Evolutionary conservation across 2,888 invertebrate species (phyloP), one percentile per base, ranked within the genome.

Genomic region (Andricus quercusramuli): DNA sequence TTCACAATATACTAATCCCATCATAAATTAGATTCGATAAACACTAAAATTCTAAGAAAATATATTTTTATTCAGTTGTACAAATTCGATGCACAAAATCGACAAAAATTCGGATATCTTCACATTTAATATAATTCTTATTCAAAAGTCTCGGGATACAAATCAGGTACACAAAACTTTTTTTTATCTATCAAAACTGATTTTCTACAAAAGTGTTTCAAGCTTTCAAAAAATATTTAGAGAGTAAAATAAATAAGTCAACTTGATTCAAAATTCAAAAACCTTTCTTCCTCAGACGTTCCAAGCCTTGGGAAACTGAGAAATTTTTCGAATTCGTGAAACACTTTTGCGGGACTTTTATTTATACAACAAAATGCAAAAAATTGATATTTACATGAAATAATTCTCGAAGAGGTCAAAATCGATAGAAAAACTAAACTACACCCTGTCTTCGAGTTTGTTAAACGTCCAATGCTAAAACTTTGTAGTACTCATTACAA

Each of bases 371-470:
- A 77, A 74, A 77, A 17, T 47, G 64, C 44, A 47, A 44, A 77
- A 15, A 77, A 59, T 77, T 77, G 59, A 59, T 77, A 29, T 51
- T 74, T 51, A 74, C 74, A 74, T 25, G 20, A 32, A 74, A 44
- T 25, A 29, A 74, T 74, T 74, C 22, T 44, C 22, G 25, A 22
- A n/a, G 9, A 51, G 22, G 17, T 32, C 13, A 32, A n/a, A 56
- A 51, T 62, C 25, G 62, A 62, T 32, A 74, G 20, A 47, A 70
- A 29, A 51, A 70, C 47, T 51, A 29, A 13, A 32, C 51, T 74
- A 32, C n/a, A 56, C 56, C 32, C 32, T 37, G 51, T 74, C 32
- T 32, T 74, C 56, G 47, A 70, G 11, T 56, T 74, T 56, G 8
- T 17, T 68, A 37, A 56, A 51, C n/a, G 25, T 70, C 20, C 29